Base-by-base conservation (phyloP, 2,888 invertebrate species). In the Archips crataeganus region DNA sequence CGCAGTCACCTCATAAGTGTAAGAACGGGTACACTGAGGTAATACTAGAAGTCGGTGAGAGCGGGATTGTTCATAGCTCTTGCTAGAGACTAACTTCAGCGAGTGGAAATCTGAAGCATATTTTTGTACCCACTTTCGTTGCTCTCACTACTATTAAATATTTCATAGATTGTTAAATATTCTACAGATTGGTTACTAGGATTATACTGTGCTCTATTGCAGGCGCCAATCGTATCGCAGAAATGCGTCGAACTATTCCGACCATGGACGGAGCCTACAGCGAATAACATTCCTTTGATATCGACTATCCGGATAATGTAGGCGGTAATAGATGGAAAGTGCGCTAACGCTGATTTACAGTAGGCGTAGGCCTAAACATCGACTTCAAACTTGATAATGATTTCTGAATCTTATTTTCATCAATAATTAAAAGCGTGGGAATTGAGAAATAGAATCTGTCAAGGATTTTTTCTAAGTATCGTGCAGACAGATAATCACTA, bases 251-350 rank as follows among this genome's bases (percentile, higher is more conserved):
- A 63, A 39, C 62, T 51, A 71, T 75, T 39, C 49, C 69, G 59
- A 34, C 66, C 36, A 13, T 82, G 39, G 39, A 23, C 39, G 80
- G 84, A 85, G 86, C 87, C 87, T 86, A 86, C 86, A 82, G 81
- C 84, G 79, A 87, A 88, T 89, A 86, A 87, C 89, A 89, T 89
- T 87, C 88, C 87, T 83, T 80, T 84, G 86, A 86, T 89, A 91
- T 87, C 85, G 85, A 85, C 85, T 86, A 85, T 84, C 83, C 82
- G 79, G 79, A 80, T 83, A 83, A 86, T 86, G 92, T 92, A 88
- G 92, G 91, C 85, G 90, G 88, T 90, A 88, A 90, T 87, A 83
- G 89, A 91, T 92, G 87, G 86, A 85, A 84, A 84, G 84, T 84
- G 84, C 84, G 84, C 85, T 81, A 84, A 84, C 83, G 84, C 82